A percentile compares a stretch with the other conserved stretches of the same genome.
Evolutionary conservation across 2,113 vertebrate species (phyloP).

Genomic region (Neotoma lepida): DNA sequence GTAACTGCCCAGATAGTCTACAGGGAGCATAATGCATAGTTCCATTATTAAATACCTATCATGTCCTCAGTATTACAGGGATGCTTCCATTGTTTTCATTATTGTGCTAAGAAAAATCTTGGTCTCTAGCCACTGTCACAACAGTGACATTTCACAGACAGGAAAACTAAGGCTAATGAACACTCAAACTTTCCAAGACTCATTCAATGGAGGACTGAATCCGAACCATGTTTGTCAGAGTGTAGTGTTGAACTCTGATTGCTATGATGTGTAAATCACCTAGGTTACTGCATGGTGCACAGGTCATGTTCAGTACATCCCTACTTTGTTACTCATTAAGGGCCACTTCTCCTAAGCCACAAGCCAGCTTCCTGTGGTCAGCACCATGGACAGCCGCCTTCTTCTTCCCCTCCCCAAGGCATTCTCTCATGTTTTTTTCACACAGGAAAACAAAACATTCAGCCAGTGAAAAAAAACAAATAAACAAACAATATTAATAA

Average conservation of each 20-base stretch:
- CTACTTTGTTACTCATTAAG: not conserved
- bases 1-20: not conserved
- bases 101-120: not conserved
- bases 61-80: not conserved
- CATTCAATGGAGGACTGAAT: not conserved
- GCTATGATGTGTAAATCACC: not conserved
- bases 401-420: accelerated
- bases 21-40: not conserved
- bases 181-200: not conserved
- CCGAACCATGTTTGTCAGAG: not conserved
- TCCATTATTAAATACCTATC: not conserved
- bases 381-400: not conserved
- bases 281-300: not conserved
- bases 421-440: not conserved
- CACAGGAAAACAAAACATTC: not conserved
- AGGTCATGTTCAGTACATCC: not conserved
- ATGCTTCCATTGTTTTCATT: not conserved
- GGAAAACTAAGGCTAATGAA: not conserved
- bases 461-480: not conserved
- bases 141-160: not conserved
- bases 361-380: not conserved
- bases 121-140: not conserved
- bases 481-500: not conserved
- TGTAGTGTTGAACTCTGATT: not conserved
- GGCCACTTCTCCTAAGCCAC: not conserved